These are phyloP conservation scores for Latrodectus elegans DNA, from an alignment of 2,888 invertebrate genomes.

Conservation along the genomic window DNA sequence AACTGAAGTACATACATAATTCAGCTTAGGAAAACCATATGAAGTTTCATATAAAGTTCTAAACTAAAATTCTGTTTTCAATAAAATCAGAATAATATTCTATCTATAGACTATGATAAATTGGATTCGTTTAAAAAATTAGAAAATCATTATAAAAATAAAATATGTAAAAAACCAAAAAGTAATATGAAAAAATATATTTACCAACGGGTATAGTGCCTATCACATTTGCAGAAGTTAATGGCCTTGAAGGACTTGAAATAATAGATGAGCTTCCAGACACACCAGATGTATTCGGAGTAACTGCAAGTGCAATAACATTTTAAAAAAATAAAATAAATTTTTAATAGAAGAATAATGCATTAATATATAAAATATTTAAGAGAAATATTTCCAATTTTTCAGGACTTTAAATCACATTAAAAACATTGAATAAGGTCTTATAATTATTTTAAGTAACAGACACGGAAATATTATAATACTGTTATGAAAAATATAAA, in stretches of 20 bases:
- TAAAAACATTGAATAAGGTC: no score
- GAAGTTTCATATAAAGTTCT: no score
- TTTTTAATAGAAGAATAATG: background rate
- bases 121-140: no score
- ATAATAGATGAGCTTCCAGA: slow-evolving; percentile 45
- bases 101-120: no score
- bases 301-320: slow-evolving; percentile 15
- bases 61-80: no score
- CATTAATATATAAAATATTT: background rate
- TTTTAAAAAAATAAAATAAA: background rate
- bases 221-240: slow-evolving; percentile 20
- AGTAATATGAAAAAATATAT: background rate
- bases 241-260: slow-evolving; percentile 41
- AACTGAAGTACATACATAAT: no score
- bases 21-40: no score
- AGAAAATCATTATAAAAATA: background rate
- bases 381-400: background rate
- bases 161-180: background rate
- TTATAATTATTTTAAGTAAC: no score
- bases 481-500: no score
- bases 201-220: slow-evolving; percentile 61
- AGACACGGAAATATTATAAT: no score
- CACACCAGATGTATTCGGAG: slow-evolving; percentile 41
- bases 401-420: no score
- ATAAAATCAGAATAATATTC: no score